Percentiles rank a stretch among this genome's conserved stretches.
Evolutionary conservation across 2,113 vertebrate genomes (phyloP).

Genomic region (Camelus dromedarius): DNA sequence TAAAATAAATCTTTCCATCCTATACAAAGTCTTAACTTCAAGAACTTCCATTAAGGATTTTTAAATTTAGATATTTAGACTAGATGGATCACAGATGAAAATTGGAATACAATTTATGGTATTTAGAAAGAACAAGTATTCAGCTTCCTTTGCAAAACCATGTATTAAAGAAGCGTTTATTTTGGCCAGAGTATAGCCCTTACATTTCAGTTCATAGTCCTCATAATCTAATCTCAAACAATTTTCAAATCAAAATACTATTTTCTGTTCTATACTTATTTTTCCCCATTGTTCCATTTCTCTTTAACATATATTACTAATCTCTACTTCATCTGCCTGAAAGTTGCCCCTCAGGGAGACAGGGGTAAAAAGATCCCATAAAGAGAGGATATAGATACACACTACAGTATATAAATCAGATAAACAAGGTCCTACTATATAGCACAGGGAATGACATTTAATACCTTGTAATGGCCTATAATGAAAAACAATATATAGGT

Average conservation of each 20-base stretch:
- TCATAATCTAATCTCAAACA: not conserved
- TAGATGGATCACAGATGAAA: not conserved
- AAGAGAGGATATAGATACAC: not conserved
- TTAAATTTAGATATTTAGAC: conserved; percentile 20
- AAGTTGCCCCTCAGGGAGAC: not conserved
- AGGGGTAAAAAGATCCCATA: not conserved
- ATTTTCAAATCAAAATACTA: conserved; percentile 2
- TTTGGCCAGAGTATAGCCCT: not conserved
- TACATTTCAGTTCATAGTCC: not conserved
- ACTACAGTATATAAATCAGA: too few relatives aligned
- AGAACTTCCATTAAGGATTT: not conserved
- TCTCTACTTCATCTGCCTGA: not conserved
- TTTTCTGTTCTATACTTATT: not conserved
- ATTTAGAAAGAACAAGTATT: conserved; percentile 6
- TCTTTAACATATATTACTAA: not conserved
- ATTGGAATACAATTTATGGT: not conserved
- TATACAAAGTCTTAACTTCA: not conserved
- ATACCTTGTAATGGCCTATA: too few relatives aligned
- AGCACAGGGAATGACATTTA: too few relatives aligned
- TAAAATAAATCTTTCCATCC: not conserved
- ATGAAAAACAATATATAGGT: too few relatives aligned
- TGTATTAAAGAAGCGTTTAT: not conserved
- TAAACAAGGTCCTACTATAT: too few relatives aligned
- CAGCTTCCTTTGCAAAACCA: not conserved
- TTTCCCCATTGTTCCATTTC: not conserved